A percentile compares a stretch with the other conserved stretches of the same genome.
phyloP scores from a whole-genome alignment of 2,113 vertebrate species.

The Gracilinanus agilis region DNA sequence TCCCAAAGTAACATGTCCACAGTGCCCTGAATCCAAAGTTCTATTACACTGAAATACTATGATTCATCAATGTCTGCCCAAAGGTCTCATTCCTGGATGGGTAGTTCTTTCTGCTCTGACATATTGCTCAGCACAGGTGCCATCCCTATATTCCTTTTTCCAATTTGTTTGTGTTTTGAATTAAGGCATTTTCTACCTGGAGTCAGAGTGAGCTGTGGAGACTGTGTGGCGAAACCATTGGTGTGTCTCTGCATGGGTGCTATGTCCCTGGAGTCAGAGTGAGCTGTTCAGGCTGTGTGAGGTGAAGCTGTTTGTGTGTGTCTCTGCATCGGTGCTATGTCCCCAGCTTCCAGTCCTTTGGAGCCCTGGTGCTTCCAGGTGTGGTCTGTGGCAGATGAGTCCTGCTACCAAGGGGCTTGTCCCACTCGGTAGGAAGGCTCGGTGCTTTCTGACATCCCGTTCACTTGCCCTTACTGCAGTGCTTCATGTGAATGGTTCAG shows the following conservation, averaged over 20 bases:
- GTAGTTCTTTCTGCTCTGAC: slow-evolving; percentile 50
- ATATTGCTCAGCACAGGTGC: slow-evolving; percentile 73
- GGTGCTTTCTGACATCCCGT: slow-evolving; percentile 76
- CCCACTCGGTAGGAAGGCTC: slow-evolving; percentile 80
- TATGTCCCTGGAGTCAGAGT: slow-evolving; percentile 79
- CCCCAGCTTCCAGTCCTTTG: slow-evolving; percentile 83
- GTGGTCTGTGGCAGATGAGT: slow-evolving; percentile 84
- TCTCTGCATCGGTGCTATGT: slow-evolving; percentile 86
- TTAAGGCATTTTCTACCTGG: slow-evolving; percentile 76
- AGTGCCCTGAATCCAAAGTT: slow-evolving; percentile 62
- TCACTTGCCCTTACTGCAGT: slow-evolving; percentile 84
- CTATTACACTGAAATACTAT: slow-evolving; percentile 52
- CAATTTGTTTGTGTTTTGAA: slow-evolving; percentile 73
- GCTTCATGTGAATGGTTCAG: slow-evolving; percentile 86
- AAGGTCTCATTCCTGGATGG: slow-evolving; percentile 65
- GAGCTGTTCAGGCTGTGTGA: slow-evolving; percentile 68
- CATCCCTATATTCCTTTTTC: slow-evolving; percentile 77
- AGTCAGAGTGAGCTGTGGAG: slow-evolving; percentile 71
- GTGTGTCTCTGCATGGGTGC: slow-evolving; percentile 84
- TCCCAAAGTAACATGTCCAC: slow-evolving; percentile 81
- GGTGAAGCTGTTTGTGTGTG: slow-evolving; percentile 70
- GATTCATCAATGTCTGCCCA: slow-evolving; percentile 72
- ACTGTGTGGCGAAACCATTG: slow-evolving; percentile 63
- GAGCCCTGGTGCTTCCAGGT: slow-evolving; percentile 85
- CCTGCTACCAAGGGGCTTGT: slow-evolving; percentile 79